These are phyloP conservation scores for Macquaria ambigua DNA, from an alignment of 2,113 vertebrate species.

Conservation along the genomic window DNA sequence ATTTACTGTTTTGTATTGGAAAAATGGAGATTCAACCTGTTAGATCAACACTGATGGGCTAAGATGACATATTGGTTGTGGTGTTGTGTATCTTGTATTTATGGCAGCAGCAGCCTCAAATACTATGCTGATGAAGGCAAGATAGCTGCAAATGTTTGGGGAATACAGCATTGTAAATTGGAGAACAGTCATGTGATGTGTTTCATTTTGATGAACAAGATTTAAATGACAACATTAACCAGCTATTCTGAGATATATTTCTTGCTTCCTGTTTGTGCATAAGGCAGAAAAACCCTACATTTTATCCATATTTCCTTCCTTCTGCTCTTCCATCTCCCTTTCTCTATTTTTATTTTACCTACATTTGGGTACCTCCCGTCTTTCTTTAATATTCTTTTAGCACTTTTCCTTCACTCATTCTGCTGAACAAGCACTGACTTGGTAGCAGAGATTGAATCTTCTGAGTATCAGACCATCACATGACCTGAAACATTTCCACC, in stretches of 20 bases:
- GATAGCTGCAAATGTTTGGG: not conserved
- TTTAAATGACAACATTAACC: not conserved
- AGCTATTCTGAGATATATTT: not conserved
- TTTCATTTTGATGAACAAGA: no score
- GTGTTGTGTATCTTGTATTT: no score
- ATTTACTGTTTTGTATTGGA: not conserved
- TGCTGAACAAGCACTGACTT: constrained; percentile 30
- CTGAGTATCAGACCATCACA: not conserved
- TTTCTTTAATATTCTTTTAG: constrained; percentile 22
- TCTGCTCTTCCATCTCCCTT: not conserved
- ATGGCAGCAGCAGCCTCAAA: not conserved
- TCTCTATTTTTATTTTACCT: not conserved
- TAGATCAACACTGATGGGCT: no score
- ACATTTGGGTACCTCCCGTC: not conserved
- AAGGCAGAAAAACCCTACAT: not conserved
- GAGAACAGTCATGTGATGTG: no score
- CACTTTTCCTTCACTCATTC: constrained; percentile 6
- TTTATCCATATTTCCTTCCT: not conserved
- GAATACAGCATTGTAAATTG: not conserved
- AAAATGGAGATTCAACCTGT: not conserved
- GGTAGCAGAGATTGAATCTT: constrained; percentile 20
- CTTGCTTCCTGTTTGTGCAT: not conserved
- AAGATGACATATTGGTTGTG: no score
- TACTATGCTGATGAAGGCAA: not conserved
- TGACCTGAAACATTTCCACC: constrained; percentile 35